Conservation (phyloP, 2,113 vertebrate genomes). For the Suncus etruscus region DNA sequence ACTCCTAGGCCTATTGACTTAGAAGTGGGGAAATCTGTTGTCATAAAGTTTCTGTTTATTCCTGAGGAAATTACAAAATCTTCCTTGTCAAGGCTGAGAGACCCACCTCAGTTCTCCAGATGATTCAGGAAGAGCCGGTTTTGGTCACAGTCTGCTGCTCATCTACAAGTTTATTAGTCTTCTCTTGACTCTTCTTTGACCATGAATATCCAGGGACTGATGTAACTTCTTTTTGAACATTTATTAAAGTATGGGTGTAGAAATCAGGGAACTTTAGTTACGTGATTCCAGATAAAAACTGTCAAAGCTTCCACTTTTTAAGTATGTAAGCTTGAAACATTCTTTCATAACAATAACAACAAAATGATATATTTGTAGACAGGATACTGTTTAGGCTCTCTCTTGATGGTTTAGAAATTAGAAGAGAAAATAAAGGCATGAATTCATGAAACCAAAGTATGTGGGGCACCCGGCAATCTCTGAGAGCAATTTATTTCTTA, state of each 20-base stretch:
- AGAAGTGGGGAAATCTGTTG: conserved; percentile 48
- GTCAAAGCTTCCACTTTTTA: conserved; percentile 18
- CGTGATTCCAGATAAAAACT: conserved; percentile 57
- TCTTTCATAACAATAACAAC: conserved; percentile 8
- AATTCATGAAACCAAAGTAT: conserved; percentile 4
- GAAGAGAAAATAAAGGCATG: conserved; percentile 13
- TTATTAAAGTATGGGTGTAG: neutral
- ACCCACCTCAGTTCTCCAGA: conserved; percentile 41
- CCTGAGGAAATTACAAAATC: conserved; percentile 48
- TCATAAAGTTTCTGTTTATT: conserved; percentile 56
- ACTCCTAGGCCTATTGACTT: conserved; percentile 53
- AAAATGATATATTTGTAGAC: conserved; percentile 18
- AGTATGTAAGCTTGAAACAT: conserved; percentile 30
- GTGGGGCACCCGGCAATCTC: neutral
- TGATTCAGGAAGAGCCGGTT: neutral
- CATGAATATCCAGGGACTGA: neutral
- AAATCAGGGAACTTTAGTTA: neutral
- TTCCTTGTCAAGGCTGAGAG: conserved; percentile 4
- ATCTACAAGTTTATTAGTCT: neutral
- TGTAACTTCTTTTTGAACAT: neutral
- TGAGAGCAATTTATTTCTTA: neutral
- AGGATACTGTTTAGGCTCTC: conserved; percentile 42
- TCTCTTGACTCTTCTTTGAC: conserved; percentile 7
- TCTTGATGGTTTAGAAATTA: neutral
- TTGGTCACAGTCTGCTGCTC: neutral